A percentile compares a stretch with the other conserved stretches of the same genome.
phyloP scores from a whole-genome alignment of 2,113 vertebrate species.

The Paramormyrops kingsleyae region DNA sequence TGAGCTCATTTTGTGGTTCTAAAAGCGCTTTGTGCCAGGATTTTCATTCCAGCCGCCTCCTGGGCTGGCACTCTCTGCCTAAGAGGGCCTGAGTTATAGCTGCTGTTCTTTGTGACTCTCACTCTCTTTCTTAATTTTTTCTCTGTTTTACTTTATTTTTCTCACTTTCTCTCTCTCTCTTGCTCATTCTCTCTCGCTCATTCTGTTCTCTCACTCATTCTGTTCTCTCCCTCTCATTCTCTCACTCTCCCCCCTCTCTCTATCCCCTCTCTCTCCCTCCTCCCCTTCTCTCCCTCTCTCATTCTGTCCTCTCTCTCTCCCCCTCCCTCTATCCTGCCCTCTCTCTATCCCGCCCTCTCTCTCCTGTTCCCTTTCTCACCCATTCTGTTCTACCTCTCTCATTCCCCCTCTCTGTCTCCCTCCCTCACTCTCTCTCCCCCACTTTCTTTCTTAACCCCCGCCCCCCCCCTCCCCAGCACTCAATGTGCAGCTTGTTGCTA shows the following conservation, averaged over 20 bases:
- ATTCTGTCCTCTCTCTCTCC: neutral
- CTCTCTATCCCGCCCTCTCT: neutral
- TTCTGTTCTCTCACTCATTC: no score
- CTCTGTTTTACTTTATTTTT: neutral
- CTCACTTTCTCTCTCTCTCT: neutral
- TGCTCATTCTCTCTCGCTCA: neutral
- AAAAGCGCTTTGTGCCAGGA: neutral
- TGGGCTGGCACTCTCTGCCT: neutral
- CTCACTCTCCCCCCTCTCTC: neutral
- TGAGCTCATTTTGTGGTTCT: neutral
- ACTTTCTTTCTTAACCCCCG: neutral
- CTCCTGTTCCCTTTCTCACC: neutral
- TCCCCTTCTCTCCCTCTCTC: neutral
- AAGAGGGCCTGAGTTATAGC: neutral
- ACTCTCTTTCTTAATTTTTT: neutral
- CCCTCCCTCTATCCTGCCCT: neutral
- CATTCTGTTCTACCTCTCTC: neutral
- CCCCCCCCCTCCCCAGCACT: no score
- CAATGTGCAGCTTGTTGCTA: neutral
- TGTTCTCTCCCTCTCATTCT: neutral
- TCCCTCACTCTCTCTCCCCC: neutral
- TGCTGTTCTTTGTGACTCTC: neutral
- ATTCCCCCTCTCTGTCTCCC: neutral
- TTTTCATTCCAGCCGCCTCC: neutral
- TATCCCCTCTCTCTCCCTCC: neutral